These are phyloP conservation scores for Ondatra zibethicus DNA, from an alignment of 2,113 vertebrate genomes.

Conservation along the genomic window DNA sequence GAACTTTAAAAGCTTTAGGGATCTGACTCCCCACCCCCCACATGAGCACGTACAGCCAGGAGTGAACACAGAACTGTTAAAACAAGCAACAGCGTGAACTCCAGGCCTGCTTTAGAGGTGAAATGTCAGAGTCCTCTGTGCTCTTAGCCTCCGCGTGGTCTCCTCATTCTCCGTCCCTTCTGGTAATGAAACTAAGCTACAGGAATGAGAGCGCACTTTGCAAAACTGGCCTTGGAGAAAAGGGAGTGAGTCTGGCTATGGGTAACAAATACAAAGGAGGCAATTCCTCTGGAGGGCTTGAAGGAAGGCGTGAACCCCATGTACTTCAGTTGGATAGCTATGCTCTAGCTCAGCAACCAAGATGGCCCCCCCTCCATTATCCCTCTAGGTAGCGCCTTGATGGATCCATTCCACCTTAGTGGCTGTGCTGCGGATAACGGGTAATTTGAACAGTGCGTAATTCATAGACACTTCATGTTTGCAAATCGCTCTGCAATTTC, in stretches of 20 bases:
- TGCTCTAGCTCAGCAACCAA: background rate
- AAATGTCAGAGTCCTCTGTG: background rate
- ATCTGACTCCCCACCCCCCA: background rate
- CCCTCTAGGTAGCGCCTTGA: background rate
- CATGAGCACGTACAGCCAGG: background rate
- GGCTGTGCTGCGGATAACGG: background rate
- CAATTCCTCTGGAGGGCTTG: background rate
- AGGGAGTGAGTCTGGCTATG: background rate
- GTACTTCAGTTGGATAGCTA: background rate
- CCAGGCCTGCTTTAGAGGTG: background rate
- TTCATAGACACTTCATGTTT: slow-evolving; percentile 1
- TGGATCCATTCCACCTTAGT: background rate
- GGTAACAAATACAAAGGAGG: background rate
- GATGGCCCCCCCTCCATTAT: background rate
- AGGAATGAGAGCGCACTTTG: background rate
- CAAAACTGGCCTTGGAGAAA: slow-evolving; percentile 18
- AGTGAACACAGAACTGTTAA: background rate
- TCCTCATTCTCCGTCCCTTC: background rate
- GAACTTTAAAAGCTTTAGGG: background rate
- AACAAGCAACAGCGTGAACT: background rate
- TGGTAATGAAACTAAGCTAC: background rate
- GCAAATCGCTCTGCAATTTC: slow-evolving; percentile 43
- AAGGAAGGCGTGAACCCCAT: background rate
- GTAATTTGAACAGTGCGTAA: background rate
- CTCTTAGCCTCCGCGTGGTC: background rate